Evolutionary conservation across 2,888 invertebrate genomes (phyloP).

Genomic region (Arctia plantaginis): DNA sequence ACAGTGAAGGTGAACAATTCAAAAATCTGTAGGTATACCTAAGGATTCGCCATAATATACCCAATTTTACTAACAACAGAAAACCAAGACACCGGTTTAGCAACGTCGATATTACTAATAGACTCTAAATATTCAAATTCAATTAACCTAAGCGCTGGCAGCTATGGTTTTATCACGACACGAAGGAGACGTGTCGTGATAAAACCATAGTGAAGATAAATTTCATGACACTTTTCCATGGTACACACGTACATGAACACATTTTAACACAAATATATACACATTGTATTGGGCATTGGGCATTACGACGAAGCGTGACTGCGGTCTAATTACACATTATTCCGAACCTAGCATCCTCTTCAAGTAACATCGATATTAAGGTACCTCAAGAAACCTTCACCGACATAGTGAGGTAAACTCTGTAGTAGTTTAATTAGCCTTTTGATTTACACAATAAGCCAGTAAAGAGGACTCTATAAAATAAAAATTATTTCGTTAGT

Average conservation of each 20-base stretch:
- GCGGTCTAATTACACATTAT: conserved; percentile 34
- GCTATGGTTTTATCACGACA: no score
- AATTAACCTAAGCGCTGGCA: no score
- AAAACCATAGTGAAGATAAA: no score
- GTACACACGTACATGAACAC: no score
- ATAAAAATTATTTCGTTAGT: no score
- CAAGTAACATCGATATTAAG: conserved; percentile 40
- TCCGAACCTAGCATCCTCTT: conserved; percentile 30
- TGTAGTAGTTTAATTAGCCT: conserved; percentile 4
- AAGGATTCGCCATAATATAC: neutral
- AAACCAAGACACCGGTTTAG: neutral
- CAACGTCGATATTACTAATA: neutral
- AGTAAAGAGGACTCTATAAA: neutral
- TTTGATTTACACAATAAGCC: neutral
- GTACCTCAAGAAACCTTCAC: conserved; percentile 38
- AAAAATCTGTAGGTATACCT: neutral
- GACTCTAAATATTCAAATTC: neutral
- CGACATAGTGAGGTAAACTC: conserved; percentile 27
- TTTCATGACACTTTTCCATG: no score
- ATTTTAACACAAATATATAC: no score
- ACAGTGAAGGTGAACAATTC: neutral
- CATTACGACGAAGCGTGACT: conserved; percentile 20
- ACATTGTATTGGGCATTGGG: no score
- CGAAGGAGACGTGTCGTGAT: no score
- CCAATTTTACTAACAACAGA: neutral